Base-by-base conservation (phyloP, 2,797 vertebrate genomes). In the Poeciliopsis gracilis region DNA sequence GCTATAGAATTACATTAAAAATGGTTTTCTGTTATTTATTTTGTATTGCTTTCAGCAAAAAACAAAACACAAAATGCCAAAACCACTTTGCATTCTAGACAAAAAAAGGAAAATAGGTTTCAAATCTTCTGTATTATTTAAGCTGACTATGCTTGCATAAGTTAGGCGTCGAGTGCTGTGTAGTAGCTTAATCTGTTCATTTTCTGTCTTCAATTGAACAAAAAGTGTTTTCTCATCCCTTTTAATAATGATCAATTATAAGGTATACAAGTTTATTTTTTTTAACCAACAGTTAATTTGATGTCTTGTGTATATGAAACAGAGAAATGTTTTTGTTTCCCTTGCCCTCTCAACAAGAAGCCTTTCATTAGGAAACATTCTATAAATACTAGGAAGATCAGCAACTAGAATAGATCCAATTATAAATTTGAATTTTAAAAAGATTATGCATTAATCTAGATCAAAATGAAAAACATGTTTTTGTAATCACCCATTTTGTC, bases 401-500 rank as follows among this genome's bases (percentile, higher is more conserved):
- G 15, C 18, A 67, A 25, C 18, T 67, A 25, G 36, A 67, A 41
- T 5, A 67, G 20, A 67, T 67, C 36, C 9, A 41, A 67, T 25
- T 5, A 67, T 5, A 67, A 41, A 23, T 67, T 67, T 38, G 20
- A 28, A 25, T 41, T 41, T 67, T 23, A 25, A 41, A 41, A 67
- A 23, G 61, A 36, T 67, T 43, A 43, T 45, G 41, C 38, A 43
- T 43, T 45, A 43, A n/a, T n/a, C 25, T 9, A 15, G 55, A 38
- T 51, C 30, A 55, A 63, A 72, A 53, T 18, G 30, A 41, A 63
- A 43, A 33, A 20, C 10, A 59, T 11, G 15, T 20, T 78, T 49
- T 38, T 45, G 61, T 61, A 41, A 55, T 51, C 30, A 53, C 20
- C n/a, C n/a, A 66, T 53, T 77, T 46, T 78, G 6, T 61, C 23